Evolutionary conservation across 1,140 invertebrate species (phyloP), one percentile per base, ranked within the genome.

Genomic region (Lerema accius): DNA sequence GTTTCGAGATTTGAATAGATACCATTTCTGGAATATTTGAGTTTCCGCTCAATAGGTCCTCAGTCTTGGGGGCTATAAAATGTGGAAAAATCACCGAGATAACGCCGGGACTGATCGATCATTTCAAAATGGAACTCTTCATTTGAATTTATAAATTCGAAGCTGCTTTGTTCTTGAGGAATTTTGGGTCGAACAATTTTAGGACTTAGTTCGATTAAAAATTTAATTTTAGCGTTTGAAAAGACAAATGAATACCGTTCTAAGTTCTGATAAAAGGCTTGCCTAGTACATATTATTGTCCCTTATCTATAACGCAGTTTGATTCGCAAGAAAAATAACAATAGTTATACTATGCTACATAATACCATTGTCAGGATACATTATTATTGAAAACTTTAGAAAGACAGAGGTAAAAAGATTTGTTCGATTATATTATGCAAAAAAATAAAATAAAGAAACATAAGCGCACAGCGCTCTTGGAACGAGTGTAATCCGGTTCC

Each of bases 1-100:
- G 67, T 71, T 71, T 75, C 56, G 67, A 90, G 84, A 89, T 90
- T 86, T 63, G 61, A 64, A 65, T 69, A 82, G 88, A 89, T 90
- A 89, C 69, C 73, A 83, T 78, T 82, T 76, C 76, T 80, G 68
- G 69, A 79, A 83, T 86, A 82, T 74, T 80, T 75, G 69, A 42
- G 73, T 88, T 86, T 84, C 76, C 80, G 77, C 65, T 74, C 56
- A 53, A 76, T 56, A 66, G 68, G 49, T 69, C 64, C 66, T 69
- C 69, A 63, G 69, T 70, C 67, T 59, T 60, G 56, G 70, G 58
- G 59, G 55, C 65, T 46, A 79, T 78, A 84, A 80, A 82, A 86
- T 84, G 77, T 89, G 73, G 68, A 87, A 82, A 86, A 82, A 80
- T 75, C 71, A 79, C 67, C 32, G 50, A 73, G 78, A 86, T 82